Evolutionary conservation across 2,797 vertebrate species (phyloP).

Genomic region (Pantherophis vulpinus): DNA sequence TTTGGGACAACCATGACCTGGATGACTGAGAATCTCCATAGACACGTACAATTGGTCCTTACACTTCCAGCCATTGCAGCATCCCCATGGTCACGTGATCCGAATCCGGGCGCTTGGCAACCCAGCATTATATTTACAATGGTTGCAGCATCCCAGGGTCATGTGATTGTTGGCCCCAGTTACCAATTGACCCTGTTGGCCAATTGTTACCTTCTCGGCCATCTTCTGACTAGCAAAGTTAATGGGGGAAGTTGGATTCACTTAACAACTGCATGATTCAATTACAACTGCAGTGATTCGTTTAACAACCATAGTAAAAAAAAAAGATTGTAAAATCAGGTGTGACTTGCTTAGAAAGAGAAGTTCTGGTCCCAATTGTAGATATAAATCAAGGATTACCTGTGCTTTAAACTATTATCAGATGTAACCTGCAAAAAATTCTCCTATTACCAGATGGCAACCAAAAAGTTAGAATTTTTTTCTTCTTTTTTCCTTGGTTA

Average conservation of each 20-base stretch:
- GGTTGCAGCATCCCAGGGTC: neutral
- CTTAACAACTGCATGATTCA: neutral
- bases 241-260: neutral
- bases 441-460: neutral
- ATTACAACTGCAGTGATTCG: neutral
- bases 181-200: too few relatives aligned
- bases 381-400: too few relatives aligned
- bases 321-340: too few relatives aligned
- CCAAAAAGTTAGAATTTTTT: neutral
- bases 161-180: neutral
- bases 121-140: neutral
- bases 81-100: neutral
- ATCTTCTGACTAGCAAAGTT: neutral
- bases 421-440: neutral
- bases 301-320: too few relatives aligned
- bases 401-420: neutral
- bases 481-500: neutral
- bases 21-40: too few relatives aligned
- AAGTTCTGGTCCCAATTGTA: too few relatives aligned
- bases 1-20: too few relatives aligned
- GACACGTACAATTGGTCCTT: neutral
- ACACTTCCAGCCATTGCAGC: neutral
- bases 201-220: neutral
- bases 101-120: too few relatives aligned
- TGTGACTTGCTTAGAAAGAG: too few relatives aligned